These are phyloP conservation scores for Perizoma flavofasciatum DNA, from an alignment of 2,888 invertebrate species.

Conservation along the genomic window DNA sequence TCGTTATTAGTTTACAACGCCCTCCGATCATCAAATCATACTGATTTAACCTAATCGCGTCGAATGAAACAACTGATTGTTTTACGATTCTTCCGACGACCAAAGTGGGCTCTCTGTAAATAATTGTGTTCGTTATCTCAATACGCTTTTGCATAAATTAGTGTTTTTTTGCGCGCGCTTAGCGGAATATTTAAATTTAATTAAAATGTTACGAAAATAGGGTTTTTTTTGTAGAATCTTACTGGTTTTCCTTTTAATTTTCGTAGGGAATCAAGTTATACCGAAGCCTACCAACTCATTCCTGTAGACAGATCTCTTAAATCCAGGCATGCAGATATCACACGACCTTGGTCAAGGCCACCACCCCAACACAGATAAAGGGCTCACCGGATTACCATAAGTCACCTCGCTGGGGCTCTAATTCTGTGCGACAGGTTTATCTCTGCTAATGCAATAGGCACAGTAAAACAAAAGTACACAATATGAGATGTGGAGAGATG, in stretches of 20 bases:
- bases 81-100: conserved; percentile 41
- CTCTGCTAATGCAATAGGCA: conserved; percentile 12
- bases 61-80: conserved; percentile 44
- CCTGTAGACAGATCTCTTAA: conserved; percentile 32
- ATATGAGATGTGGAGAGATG: background rate
- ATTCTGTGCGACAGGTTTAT: conserved; percentile 38
- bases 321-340: conserved; percentile 44
- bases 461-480: conserved; percentile 10
- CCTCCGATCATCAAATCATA: conserved; percentile 39
- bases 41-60: conserved; percentile 46
- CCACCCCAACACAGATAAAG: conserved; percentile 33
- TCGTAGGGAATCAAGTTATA: conserved; percentile 4
- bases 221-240: conserved; percentile 15
- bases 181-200: conserved; percentile 26
- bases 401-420: conserved; percentile 44
- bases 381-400: conserved; percentile 39
- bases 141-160: conserved; percentile 31
- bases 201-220: conserved; percentile 26
- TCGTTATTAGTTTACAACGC: conserved; percentile 26
- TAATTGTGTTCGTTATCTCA: conserved; percentile 31
- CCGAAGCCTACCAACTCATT: background rate
- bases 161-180: conserved; percentile 22
- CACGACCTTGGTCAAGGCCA: conserved; percentile 47
- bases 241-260: conserved; percentile 18
- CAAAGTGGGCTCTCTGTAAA: conserved; percentile 23